Conservation (phyloP, 2,113 vertebrate species). For the Regulus satrapa region DNA sequence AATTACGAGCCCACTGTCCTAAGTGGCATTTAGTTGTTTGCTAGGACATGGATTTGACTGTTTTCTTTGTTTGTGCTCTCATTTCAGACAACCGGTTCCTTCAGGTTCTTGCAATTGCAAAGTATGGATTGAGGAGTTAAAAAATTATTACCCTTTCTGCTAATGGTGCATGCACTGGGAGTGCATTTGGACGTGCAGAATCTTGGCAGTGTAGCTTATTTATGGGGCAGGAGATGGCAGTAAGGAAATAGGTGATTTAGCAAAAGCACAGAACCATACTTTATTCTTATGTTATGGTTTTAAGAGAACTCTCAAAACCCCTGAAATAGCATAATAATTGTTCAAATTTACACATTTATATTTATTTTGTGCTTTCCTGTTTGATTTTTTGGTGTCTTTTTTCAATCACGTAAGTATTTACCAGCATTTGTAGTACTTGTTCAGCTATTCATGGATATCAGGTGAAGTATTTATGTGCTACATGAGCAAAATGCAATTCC, state of each 20-base stretch:
- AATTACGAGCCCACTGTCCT: neutral
- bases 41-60: neutral
- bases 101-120: neutral
- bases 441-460: neutral
- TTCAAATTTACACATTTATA: neutral
- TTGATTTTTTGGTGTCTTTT: fast-evolving
- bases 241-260: neutral
- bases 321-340: neutral
- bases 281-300: neutral
- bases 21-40: neutral
- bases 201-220: neutral
- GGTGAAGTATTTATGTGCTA: neutral
- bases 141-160: neutral
- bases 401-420: neutral
- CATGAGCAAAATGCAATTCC: neutral
- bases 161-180: neutral
- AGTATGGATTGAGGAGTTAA: neutral
- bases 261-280: neutral
- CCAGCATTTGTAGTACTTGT: neutral
- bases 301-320: neutral
- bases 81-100: neutral
- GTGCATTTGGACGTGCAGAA: neutral
- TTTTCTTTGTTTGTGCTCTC: neutral
- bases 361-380: neutral
- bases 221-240: neutral